Conservation (phyloP, 1,140 invertebrate genomes). For the Pseudomyrmex sp. region DNA sequence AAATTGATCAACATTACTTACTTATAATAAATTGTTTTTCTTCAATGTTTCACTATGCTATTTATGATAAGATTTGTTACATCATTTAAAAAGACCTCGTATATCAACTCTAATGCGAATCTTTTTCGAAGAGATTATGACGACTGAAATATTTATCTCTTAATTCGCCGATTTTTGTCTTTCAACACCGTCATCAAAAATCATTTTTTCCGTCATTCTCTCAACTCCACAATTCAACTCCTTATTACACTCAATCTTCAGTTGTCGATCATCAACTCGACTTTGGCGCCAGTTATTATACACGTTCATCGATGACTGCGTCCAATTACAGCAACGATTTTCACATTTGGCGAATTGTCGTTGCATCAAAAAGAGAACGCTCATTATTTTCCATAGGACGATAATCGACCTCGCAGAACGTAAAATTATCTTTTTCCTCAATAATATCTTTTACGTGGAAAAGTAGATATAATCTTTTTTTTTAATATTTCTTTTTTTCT, state of each 20-base stretch:
- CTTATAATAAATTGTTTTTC: too few species aligned
- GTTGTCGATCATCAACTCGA: not conserved
- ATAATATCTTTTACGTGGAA: not conserved
- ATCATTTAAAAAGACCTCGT: too few species aligned
- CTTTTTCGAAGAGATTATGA: constrained; percentile 26
- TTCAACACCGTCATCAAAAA: constrained; percentile 44
- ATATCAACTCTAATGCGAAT: too few species aligned
- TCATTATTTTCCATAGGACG: constrained; percentile 34
- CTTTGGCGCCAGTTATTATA: constrained; percentile 45
- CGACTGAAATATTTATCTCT: not conserved
- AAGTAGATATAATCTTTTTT: not conserved
- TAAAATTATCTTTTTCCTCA: not conserved
- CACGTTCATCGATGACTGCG: constrained; percentile 49
- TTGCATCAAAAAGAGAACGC: constrained; percentile 23
- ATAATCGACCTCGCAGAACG: not conserved
- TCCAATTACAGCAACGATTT: constrained; percentile 45
- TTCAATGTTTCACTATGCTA: too few species aligned
- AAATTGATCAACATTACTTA: too few species aligned
- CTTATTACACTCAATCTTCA: constrained; percentile 29
- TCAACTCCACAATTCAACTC: constrained; percentile 30
- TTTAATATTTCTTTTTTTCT: not conserved
- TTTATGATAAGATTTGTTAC: too few species aligned
- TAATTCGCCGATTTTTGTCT: constrained; percentile 30
- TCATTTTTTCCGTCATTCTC: not conserved
- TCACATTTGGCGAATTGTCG: constrained; percentile 47